Percentiles rank a stretch among this genome's conserved stretches.
phyloP scores from a whole-genome alignment of 2,888 invertebrate genomes.

The Drosophila trichaetosa region DNA sequence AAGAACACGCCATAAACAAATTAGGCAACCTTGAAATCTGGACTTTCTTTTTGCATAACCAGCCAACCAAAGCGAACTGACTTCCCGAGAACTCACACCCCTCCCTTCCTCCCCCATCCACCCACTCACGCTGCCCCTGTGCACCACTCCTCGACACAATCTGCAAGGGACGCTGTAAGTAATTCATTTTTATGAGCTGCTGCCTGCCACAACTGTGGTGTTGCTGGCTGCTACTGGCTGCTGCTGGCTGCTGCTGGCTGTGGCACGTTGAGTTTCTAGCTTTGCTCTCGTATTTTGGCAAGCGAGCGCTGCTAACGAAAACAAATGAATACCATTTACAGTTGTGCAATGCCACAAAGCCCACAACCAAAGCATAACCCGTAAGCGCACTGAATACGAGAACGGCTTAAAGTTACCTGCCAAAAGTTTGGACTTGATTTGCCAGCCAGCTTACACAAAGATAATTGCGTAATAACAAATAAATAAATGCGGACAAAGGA shows the following conservation, averaged over 20 bases:
- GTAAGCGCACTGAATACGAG: constrained; percentile 9
- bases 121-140: background rate
- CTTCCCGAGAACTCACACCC: background rate
- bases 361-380: constrained; percentile 30
- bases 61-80: constrained; percentile 11
- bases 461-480: constrained; percentile 14
- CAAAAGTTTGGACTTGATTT: constrained; percentile 1
- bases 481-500: constrained; percentile 18
- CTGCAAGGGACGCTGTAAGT: constrained; percentile 33
- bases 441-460: background rate
- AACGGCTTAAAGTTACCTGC: constrained; percentile 4
- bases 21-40: constrained; percentile 53
- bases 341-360: constrained; percentile 46
- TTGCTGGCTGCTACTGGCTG: background rate
- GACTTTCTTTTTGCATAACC: constrained; percentile 14
- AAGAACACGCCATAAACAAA: constrained; percentile 59
- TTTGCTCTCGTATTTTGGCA: constrained; percentile 36
- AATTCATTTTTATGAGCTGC: constrained; percentile 74
- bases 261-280: constrained; percentile 10
- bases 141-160: background rate
- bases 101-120: background rate
- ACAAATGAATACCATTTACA: constrained; percentile 72
- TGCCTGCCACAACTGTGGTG: constrained; percentile 45
- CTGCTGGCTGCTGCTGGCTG: background rate
- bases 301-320: constrained; percentile 56